These are phyloP conservation scores for Drosophila simulans DNA, from an alignment of 1,140 invertebrate species.

Conservation along the genomic window DNA sequence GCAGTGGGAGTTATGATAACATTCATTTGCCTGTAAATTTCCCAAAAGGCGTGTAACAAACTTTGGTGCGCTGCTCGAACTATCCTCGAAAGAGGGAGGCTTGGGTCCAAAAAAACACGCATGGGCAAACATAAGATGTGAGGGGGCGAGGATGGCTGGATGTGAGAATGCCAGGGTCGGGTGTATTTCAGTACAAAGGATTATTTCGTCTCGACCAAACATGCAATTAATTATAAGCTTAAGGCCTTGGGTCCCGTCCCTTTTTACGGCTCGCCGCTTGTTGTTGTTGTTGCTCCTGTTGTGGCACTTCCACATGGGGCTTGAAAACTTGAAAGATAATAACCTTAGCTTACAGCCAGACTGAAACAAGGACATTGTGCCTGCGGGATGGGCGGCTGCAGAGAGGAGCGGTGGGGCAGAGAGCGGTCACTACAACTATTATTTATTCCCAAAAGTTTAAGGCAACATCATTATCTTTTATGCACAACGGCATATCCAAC, in stretches of 20 bases:
- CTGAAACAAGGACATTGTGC: slow-evolving; percentile 41
- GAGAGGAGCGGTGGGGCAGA: neutral
- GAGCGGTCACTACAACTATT: slow-evolving; percentile 69
- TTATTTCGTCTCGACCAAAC: slow-evolving; percentile 85
- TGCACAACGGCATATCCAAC: slow-evolving; percentile 51
- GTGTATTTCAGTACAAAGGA: slow-evolving; percentile 82
- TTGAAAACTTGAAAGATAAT: slow-evolving; percentile 83
- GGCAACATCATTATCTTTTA: slow-evolving; percentile 84
- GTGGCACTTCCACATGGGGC: slow-evolving; percentile 66
- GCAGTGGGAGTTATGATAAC: slow-evolving; percentile 72
- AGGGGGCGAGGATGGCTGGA: slow-evolving; percentile 3
- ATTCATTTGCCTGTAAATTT: slow-evolving; percentile 82
- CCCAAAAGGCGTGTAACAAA: slow-evolving; percentile 76
- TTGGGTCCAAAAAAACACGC: slow-evolving; percentile 29
- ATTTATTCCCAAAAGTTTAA: slow-evolving; percentile 84
- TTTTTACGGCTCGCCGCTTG: slow-evolving; percentile 69
- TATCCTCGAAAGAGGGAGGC: slow-evolving; percentile 65
- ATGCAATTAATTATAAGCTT: slow-evolving; percentile 85
- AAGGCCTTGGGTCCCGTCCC: slow-evolving; percentile 83
- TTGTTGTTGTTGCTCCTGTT: slow-evolving; percentile 56
- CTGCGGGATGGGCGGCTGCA: neutral
- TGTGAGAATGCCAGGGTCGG: slow-evolving; percentile 11
- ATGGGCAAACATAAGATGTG: slow-evolving; percentile 59
- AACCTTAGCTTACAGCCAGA: slow-evolving; percentile 77
- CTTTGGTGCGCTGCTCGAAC: slow-evolving; percentile 66